phyloP scores from a whole-genome alignment of 2,113 vertebrate species.

The Phyllostomus discolor region DNA sequence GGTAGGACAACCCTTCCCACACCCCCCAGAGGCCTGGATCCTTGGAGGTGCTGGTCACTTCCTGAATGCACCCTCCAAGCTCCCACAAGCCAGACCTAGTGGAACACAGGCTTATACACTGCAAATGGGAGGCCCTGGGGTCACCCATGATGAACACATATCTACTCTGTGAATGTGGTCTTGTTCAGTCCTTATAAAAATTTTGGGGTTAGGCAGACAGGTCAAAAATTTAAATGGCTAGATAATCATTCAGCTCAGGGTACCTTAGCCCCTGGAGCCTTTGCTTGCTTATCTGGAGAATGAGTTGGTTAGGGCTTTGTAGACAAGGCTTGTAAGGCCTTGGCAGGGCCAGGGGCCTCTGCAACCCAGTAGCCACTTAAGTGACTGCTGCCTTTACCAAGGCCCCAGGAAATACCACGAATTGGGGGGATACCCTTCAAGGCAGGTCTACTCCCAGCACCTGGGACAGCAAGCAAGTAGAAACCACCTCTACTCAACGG shows the following conservation, averaged over 20 bases:
- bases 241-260: not conserved
- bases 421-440: rapidly evolving
- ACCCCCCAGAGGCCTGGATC: not conserved
- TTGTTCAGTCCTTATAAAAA: not conserved
- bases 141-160: too few relatives aligned
- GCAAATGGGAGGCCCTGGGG: not conserved
- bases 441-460: not conserved
- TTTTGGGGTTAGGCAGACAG: not conserved
- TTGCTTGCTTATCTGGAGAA: not conserved
- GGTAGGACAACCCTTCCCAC: not conserved
- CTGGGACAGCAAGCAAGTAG: not conserved
- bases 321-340: not conserved
- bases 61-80: not conserved
- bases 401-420: not conserved
- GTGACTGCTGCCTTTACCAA: not conserved
- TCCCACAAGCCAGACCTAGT: not conserved
- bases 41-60: not conserved
- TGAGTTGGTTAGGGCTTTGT: not conserved
- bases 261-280: not conserved
- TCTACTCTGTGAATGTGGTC: not conserved
- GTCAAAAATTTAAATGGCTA: not conserved
- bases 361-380: not conserved
- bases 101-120: not conserved
- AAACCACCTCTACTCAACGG: not conserved
- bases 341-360: not conserved